These are phyloP conservation scores for Falco cherrug DNA, from an alignment of 2,797 vertebrate species.

Conservation along the genomic window DNA sequence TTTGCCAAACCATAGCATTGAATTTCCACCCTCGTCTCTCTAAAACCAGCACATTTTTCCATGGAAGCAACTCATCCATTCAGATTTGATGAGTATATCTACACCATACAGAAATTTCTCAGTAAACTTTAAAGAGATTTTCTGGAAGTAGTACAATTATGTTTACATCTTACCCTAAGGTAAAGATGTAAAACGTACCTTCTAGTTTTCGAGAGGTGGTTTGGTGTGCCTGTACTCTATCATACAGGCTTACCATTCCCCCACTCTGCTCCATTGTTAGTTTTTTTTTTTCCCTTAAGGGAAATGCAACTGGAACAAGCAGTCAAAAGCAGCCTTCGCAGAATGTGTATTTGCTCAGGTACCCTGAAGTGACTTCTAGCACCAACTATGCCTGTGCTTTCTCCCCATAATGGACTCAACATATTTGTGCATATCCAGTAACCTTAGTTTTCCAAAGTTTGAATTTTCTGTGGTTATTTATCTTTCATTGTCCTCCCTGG, in stretches of 20 bases:
- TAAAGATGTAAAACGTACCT: not conserved
- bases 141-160: not conserved
- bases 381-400: not conserved
- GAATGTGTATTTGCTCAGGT: not conserved
- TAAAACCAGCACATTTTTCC: not conserved
- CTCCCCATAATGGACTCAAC: not conserved
- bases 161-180: not conserved
- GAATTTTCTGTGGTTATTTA: not conserved
- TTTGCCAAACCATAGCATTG: not conserved
- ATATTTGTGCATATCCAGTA: not conserved
- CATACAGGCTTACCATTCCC: not conserved
- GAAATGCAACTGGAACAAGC: not conserved
- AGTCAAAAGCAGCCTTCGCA: not conserved
- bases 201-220: not conserved
- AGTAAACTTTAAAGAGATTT: not conserved
- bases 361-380: not conserved
- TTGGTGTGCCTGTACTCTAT: not conserved
- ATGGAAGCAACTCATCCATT: not conserved
- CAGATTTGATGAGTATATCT: not conserved
- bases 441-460: not conserved
- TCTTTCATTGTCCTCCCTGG: not conserved
- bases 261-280: not conserved
- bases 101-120: not conserved
- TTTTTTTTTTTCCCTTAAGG: not conserved
- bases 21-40: not conserved